phyloP scores from a whole-genome alignment of 2,797 vertebrate genomes.

The Halcyon leucocephala region DNA sequence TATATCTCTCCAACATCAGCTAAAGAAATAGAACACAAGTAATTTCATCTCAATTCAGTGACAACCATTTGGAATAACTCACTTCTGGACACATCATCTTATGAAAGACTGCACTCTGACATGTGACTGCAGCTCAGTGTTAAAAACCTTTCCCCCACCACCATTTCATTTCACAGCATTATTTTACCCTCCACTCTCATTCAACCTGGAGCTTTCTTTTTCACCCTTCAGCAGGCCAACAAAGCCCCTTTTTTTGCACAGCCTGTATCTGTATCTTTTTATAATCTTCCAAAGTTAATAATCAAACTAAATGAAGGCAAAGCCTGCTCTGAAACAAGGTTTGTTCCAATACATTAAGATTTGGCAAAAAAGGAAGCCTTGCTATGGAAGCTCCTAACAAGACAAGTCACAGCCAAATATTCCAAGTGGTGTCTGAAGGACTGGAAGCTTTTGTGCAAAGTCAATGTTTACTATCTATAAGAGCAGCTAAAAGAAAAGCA shows the following conservation, averaged over 20 bases:
- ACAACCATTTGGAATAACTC: not conserved
- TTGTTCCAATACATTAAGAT: not conserved
- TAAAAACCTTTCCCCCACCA: not conserved
- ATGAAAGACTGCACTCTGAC: not conserved
- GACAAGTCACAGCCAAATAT: not conserved
- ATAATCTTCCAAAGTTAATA: not conserved
- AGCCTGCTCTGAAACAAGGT: not conserved
- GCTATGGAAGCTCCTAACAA: not conserved
- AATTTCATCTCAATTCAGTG: not conserved
- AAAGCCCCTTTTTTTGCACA: not conserved
- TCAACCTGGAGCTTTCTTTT: not conserved
- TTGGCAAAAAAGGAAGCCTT: not conserved
- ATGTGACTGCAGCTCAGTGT: not conserved
- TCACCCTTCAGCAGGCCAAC: not conserved
- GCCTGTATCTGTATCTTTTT: not conserved
- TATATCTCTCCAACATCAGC: not conserved
- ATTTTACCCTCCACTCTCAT: not conserved
- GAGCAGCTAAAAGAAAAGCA: not conserved
- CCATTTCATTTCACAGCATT: not conserved
- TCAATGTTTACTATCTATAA: not conserved
- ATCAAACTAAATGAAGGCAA: not conserved
- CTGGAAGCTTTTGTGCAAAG: not conserved
- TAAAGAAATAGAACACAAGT: not conserved
- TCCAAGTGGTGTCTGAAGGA: not conserved
- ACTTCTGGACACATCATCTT: not conserved